A percentile compares a stretch with the other conserved stretches of the same genome.
phyloP scores from a whole-genome alignment of 2,888 invertebrate genomes.

The Romanomermis culicivorax region DNA sequence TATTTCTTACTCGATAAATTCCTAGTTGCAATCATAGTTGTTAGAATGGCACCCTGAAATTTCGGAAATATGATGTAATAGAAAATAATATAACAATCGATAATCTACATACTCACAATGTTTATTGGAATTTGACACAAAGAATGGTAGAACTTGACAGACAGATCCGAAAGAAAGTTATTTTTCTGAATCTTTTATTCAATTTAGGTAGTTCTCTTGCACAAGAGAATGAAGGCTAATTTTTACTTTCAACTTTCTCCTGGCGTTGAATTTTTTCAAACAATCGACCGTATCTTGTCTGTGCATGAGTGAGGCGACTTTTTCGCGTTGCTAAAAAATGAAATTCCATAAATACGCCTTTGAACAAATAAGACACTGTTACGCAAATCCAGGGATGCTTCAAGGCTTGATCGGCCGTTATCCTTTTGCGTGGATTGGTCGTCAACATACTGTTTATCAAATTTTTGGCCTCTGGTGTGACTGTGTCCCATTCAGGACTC shows the following conservation, averaged over 20 bases:
- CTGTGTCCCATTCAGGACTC: constrained; percentile 99
- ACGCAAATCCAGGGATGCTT: constrained; percentile 98
- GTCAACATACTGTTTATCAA: constrained; percentile 98
- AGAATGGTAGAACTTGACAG: no score
- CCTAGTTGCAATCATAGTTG: constrained; percentile 96
- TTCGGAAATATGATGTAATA: no score
- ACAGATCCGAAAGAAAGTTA: neutral
- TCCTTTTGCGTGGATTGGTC: constrained; percentile 91
- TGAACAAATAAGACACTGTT: neutral
- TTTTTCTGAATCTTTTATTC: constrained; percentile 10
- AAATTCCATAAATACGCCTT: no score
- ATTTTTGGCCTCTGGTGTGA: constrained; percentile 97
- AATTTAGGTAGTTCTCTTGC: neutral
- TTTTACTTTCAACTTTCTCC: constrained; percentile 87
- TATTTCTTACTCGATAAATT: constrained; percentile 95
- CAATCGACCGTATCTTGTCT: constrained; percentile 99
- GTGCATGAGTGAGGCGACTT: constrained; percentile 95
- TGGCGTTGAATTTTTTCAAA: constrained; percentile 99
- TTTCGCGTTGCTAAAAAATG: constrained; percentile 67
- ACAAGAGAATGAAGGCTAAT: neutral
- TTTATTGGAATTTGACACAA: no score
- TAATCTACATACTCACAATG: no score
- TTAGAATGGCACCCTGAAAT: constrained; percentile 79
- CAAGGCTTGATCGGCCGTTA: constrained; percentile 90
- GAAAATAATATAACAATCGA: no score